These are phyloP conservation scores for Conopomorpha cramerella DNA, from an alignment of 1,140 invertebrate species.

Conservation along the genomic window DNA sequence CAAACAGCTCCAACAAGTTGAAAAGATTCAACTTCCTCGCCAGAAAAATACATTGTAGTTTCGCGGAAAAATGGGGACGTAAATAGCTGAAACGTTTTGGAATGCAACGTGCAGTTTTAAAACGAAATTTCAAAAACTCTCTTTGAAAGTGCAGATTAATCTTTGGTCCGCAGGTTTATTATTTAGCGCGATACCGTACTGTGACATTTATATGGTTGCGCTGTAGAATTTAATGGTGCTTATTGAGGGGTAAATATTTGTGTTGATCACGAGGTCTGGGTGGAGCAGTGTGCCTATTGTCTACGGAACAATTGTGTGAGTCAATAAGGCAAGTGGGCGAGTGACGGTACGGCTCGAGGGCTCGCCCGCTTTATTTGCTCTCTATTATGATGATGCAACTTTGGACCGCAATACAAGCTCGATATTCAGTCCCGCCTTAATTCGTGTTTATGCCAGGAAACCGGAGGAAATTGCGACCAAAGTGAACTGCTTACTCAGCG, in stretches of 20 bases:
- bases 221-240: not conserved
- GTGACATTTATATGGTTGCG: not conserved
- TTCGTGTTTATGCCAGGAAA: slow-evolving; percentile 16
- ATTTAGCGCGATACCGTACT: no score
- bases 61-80: no score
- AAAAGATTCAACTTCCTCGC: no score
- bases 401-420: slow-evolving; percentile 37
- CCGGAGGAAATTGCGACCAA: slow-evolving; percentile 37
- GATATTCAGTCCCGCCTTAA: slow-evolving; percentile 30
- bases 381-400: slow-evolving; percentile 45
- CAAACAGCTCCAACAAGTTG: no score
- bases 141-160: no score
- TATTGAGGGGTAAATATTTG: no score
- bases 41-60: no score
- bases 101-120: no score
- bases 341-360: slow-evolving; percentile 5
- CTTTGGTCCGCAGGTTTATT: no score
- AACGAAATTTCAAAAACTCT: no score
- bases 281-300: not conserved
- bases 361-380: slow-evolving; percentile 28
- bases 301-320: not conserved
- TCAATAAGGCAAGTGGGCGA: not conserved
- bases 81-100: no score
- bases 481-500: slow-evolving; percentile 31
- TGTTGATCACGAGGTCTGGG: no score